phyloP scores from a whole-genome alignment of 2,113 vertebrate genomes.

The Speoplatyrhinus poulsoni region DNA sequence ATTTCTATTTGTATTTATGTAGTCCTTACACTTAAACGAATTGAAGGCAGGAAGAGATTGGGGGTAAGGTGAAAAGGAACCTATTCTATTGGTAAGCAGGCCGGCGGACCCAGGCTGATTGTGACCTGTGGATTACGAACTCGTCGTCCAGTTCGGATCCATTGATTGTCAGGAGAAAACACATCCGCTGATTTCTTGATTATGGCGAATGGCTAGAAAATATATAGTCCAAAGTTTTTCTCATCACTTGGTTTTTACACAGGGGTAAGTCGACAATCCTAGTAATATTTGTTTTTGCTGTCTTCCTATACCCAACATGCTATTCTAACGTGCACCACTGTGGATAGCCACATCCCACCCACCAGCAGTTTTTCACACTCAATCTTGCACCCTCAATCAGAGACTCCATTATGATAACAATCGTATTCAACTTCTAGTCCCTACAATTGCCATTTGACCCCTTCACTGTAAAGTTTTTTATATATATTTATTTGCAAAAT shows the following conservation, averaged over 20 bases:
- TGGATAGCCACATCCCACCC: constrained; percentile 50
- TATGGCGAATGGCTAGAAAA: constrained; percentile 1
- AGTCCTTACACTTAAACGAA: no score
- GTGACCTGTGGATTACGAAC: neutral
- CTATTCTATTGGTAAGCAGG: neutral
- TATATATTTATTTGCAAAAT: constrained; percentile 57
- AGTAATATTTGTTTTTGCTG: constrained; percentile 39
- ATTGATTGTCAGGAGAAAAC: neutral
- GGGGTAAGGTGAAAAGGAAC: neutral
- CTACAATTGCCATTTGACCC: constrained; percentile 74
- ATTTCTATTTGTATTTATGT: neutral
- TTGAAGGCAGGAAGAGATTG: neutral
- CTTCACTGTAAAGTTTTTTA: constrained; percentile 42
- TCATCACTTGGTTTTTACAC: neutral
- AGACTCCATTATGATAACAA: constrained; percentile 71
- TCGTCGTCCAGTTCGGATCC: constrained; percentile 4
- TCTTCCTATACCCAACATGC: constrained; percentile 36
- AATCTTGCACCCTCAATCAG: constrained; percentile 50
- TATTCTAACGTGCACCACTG: constrained; percentile 46
- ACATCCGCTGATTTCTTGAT: neutral
- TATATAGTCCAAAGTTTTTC: neutral
- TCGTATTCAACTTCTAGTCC: constrained; percentile 63
- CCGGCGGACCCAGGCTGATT: constrained; percentile 2
- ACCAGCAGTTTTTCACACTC: constrained; percentile 49
- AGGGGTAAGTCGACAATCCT: constrained; percentile 9